phyloP scores from a whole-genome alignment of 2,888 invertebrate genomes.

The Pammene fasciana region DNA sequence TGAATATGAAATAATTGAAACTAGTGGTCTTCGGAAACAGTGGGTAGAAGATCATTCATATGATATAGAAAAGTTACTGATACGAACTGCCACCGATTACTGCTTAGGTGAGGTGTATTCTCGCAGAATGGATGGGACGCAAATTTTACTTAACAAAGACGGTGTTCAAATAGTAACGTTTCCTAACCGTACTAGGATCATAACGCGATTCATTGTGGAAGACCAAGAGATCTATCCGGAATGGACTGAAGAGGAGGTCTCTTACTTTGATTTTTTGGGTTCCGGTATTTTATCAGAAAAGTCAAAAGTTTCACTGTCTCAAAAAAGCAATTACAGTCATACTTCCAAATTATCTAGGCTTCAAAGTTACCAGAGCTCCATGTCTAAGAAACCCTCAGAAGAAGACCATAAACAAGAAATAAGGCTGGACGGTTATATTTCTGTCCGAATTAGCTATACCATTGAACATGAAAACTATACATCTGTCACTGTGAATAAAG shows the following conservation, averaged over 20 bases:
- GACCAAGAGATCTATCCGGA: slow-evolving; percentile 71
- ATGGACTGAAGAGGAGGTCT: slow-evolving; percentile 69
- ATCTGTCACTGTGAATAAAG: slow-evolving; percentile 74
- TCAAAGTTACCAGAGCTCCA: slow-evolving; percentile 49
- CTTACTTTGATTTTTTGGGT: slow-evolving; percentile 58
- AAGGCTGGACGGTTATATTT: slow-evolving; percentile 67
- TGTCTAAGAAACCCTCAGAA: slow-evolving; percentile 54
- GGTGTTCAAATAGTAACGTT: slow-evolving; percentile 70
- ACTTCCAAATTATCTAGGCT: slow-evolving; percentile 43
- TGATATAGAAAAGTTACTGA: slow-evolving; percentile 64
- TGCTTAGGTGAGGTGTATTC: slow-evolving; percentile 72
- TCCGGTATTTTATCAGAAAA: slow-evolving; percentile 51
- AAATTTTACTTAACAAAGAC: slow-evolving; percentile 68
- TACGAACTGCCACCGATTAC: slow-evolving; percentile 74
- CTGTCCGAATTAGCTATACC: slow-evolving; percentile 62
- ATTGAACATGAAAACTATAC: slow-evolving; percentile 81
- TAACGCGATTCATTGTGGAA: slow-evolving; percentile 62
- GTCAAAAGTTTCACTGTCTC: slow-evolving; percentile 57
- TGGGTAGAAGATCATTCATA: slow-evolving; percentile 57
- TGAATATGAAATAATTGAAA: slow-evolving; percentile 68
- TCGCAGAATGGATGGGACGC: slow-evolving; percentile 73
- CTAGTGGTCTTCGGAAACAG: slow-evolving; percentile 63
- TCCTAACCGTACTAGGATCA: slow-evolving; percentile 71
- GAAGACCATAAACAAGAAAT: slow-evolving; percentile 50
- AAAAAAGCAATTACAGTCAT: slow-evolving; percentile 54